These are phyloP conservation scores for Galleria mellonella DNA, from an alignment of 1,140 invertebrate genomes.

Conservation along the genomic window DNA sequence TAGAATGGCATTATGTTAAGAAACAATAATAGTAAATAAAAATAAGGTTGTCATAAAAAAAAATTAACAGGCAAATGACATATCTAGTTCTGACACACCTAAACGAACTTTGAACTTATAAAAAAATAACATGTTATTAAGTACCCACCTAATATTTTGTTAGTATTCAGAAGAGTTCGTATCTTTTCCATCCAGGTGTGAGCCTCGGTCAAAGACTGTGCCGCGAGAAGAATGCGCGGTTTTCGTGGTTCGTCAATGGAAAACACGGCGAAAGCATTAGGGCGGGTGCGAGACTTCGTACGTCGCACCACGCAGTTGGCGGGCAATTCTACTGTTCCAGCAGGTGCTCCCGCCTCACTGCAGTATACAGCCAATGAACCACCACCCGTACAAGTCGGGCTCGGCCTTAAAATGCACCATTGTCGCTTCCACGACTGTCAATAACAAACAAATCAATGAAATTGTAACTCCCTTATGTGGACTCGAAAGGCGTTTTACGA, in stretches of 20 bases:
- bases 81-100: slow-evolving; percentile 7
- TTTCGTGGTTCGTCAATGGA: slow-evolving; percentile 44
- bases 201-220: slow-evolving; percentile 41
- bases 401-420: slow-evolving; percentile 63
- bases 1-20: too few species aligned
- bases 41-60: too few species aligned
- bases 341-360: slow-evolving; percentile 55
- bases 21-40: too few species aligned
- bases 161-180: slow-evolving; percentile 35
- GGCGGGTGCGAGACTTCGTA: slow-evolving; percentile 52
- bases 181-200: slow-evolving; percentile 66
- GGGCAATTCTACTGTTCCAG: slow-evolving; percentile 47
- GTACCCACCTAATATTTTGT: slow-evolving; percentile 43
- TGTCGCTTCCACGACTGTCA: slow-evolving; percentile 63
- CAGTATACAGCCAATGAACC: slow-evolving; percentile 57
- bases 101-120: not conserved
- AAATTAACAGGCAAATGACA: too few species aligned
- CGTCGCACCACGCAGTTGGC: slow-evolving; percentile 47
- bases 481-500: slow-evolving; percentile 3
- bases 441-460: slow-evolving; percentile 37
- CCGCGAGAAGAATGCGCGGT: slow-evolving; percentile 51
- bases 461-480: not conserved
- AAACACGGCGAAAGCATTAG: slow-evolving; percentile 59
- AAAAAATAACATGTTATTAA: too few species aligned
- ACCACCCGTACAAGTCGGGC: slow-evolving; percentile 43